Evolutionary conservation across 1,140 invertebrate genomes (phyloP).

Genomic region (Camponotus floridanus): DNA sequence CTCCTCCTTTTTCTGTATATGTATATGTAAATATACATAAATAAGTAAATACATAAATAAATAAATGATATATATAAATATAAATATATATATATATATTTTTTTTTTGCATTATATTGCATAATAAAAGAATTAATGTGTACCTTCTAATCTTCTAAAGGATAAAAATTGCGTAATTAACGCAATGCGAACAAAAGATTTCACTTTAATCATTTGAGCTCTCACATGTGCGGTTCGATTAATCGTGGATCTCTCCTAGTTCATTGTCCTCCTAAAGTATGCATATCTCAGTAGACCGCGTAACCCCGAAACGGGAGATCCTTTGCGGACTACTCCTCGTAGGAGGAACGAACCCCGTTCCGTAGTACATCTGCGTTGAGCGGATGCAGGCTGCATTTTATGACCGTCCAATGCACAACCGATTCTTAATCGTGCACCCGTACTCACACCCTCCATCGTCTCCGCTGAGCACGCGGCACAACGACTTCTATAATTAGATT

Average conservation of each 20-base stretch:
- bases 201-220: background rate
- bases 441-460: slow-evolving; percentile 75
- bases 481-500: slow-evolving; percentile 85
- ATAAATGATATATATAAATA: too few relatives aligned
- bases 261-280: slow-evolving; percentile 67
- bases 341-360: slow-evolving; percentile 65
- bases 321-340: slow-evolving; percentile 66
- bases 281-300: slow-evolving; percentile 51
- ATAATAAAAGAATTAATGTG: too few relatives aligned
- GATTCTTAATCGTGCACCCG: slow-evolving; percentile 82
- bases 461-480: slow-evolving; percentile 72
- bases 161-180: background rate
- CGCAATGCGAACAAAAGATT: background rate
- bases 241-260: slow-evolving; percentile 61
- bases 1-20: too few relatives aligned
- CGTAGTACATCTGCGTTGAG: slow-evolving; percentile 83
- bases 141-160: too few relatives aligned
- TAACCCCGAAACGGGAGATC: slow-evolving; percentile 70
- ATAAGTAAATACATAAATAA: too few relatives aligned
- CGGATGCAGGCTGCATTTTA: slow-evolving; percentile 86
- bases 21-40: too few relatives aligned
- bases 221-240: background rate
- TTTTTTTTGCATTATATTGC: too few relatives aligned
- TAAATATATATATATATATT: too few relatives aligned
- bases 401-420: slow-evolving; percentile 81